These are phyloP conservation scores for Neopipo cinnamomea DNA, from an alignment of 2,113 vertebrate species.

Conservation along the genomic window DNA sequence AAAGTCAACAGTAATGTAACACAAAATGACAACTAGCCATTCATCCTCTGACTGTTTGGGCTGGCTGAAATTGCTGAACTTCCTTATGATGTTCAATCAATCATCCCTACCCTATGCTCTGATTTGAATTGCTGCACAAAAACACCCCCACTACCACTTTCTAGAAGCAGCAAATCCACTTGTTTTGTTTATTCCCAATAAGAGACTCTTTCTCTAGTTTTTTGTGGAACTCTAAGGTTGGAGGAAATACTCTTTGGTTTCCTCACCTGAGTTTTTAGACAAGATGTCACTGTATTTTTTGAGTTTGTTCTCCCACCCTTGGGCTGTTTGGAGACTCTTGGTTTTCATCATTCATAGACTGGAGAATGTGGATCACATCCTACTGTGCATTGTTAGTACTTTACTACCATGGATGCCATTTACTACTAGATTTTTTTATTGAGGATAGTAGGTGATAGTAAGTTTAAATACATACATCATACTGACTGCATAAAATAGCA, in stretches of 20 bases:
- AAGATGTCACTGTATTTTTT: background rate
- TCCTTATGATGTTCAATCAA: background rate
- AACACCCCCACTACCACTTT: accelerated
- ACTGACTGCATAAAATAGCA: background rate
- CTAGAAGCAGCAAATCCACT: background rate
- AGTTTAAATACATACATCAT: background rate
- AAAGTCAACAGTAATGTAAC: background rate
- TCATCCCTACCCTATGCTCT: background rate
- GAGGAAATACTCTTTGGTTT: background rate
- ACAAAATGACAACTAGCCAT: background rate
- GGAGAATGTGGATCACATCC: background rate
- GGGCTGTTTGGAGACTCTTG: background rate
- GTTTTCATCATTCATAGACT: background rate
- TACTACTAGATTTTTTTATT: background rate
- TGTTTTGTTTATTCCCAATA: background rate
- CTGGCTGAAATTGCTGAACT: background rate
- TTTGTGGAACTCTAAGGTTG: background rate
- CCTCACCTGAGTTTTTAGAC: background rate
- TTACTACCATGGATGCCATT: accelerated
- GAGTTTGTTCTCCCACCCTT: background rate
- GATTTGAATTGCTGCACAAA: background rate
- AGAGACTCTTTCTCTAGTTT: background rate
- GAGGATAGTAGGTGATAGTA: background rate
- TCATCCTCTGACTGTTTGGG: background rate
- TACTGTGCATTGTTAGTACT: background rate